Evolutionary conservation across 2,113 vertebrate species (phyloP), one percentile per base, ranked within the genome.

Genomic region (Phalacrocorax carbo): DNA sequence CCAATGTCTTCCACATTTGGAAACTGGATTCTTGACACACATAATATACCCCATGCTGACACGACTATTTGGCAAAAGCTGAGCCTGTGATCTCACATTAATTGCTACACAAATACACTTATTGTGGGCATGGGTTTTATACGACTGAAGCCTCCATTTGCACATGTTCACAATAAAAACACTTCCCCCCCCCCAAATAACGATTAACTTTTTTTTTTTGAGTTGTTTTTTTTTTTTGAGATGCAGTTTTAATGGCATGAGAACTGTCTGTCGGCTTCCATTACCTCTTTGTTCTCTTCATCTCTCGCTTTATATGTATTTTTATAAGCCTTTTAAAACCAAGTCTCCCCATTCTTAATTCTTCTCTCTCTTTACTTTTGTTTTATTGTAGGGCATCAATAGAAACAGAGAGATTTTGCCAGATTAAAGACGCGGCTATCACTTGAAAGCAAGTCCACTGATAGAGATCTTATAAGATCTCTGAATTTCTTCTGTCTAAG

Each of bases 151-250:
- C 62, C 96, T 92, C 91, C 96, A 95, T 94, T 94, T 93, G 94
- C 97, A 98, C 97, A 98, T 97, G 97, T 96, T 98, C 97, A 96
- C 91, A 97, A 98, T 97, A 95, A 98, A 98, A 97, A 96, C 90
- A 89, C 82, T 76, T 34, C 69, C 61, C 62, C 55, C 62, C 55
- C 29, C 54, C 44, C 76, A 42, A 93, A 94, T n/a, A 94, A 90
- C 18, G 32, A 96, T 61, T 77, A 71, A 90, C 48, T 23, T 72
- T 82, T 95, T 72, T 90, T 79, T 70, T 82, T 42, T 11, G 7
- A 13, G 14, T 17, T 12, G n/a, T 40, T 64, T 38, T 75, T 86
- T 64, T 57, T 80, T 54, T 30, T 36, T 13, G 92, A 93, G 97
- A 96, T 91, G 92, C 95, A 86, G 55, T 95, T 97, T 97, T 97